These are phyloP conservation scores for Hycleus cichorii DNA, from an alignment of 1,140 invertebrate genomes.

Conservation along the genomic window DNA sequence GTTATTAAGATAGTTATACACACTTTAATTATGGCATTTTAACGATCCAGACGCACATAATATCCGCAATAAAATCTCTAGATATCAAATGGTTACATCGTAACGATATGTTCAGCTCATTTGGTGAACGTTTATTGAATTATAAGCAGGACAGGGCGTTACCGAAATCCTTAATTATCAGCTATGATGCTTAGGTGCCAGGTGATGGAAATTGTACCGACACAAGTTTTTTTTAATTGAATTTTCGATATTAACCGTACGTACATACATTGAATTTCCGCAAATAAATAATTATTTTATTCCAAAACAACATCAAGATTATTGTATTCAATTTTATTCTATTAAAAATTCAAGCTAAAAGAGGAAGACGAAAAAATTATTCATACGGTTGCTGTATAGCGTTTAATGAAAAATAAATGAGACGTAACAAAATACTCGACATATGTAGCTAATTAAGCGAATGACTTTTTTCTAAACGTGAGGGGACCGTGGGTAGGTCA, in stretches of 20 bases:
- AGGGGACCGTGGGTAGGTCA: constrained; percentile 9
- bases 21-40: constrained; percentile 14
- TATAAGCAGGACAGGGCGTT: constrained; percentile 13
- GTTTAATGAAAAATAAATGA: constrained; percentile 22
- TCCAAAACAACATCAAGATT: too few relatives aligned
- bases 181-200: not conserved
- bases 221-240: constrained; percentile 17
- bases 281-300: not conserved
- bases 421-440: constrained; percentile 20
- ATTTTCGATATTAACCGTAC: constrained; percentile 4
- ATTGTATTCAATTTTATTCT: too few relatives aligned
- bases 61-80: constrained; percentile 15
- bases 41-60: constrained; percentile 14
- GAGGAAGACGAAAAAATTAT: too few relatives aligned
- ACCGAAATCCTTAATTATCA: constrained; percentile 11
- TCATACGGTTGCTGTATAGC: too few relatives aligned
- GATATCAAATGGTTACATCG: constrained; percentile 15
- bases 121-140: constrained; percentile 13
- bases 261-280: constrained; percentile 3
- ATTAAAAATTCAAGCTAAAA: too few relatives aligned
- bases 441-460: constrained; percentile 24
- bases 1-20: constrained; percentile 10
- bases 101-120: constrained; percentile 9
- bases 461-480: constrained; percentile 16
- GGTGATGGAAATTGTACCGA: constrained; percentile 13